phyloP scores from a whole-genome alignment of 2,113 vertebrate genomes.

The Gracilinanus agilis region DNA sequence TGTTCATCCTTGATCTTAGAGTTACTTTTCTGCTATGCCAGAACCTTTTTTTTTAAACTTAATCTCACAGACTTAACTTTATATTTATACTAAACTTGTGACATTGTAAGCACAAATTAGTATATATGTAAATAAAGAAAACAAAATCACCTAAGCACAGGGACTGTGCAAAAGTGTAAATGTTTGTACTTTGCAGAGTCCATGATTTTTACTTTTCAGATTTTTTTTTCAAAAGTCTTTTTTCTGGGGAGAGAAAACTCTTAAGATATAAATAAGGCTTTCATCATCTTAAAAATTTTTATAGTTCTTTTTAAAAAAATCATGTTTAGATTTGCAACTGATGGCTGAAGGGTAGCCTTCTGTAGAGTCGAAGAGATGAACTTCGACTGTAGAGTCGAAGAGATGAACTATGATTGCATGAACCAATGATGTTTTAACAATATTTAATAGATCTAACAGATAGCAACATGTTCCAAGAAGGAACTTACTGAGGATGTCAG shows the following conservation, averaged over 20 bases:
- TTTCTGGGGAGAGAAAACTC: conserved; percentile 74
- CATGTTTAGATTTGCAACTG: conserved; percentile 43
- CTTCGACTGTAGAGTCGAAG: too few species aligned
- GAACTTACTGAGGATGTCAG: neutral
- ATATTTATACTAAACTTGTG: conserved; percentile 78
- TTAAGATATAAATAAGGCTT: conserved; percentile 74
- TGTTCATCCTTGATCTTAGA: conserved; percentile 36
- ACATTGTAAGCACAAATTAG: conserved; percentile 78
- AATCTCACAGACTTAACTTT: conserved; percentile 78
- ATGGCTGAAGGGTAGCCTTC: neutral
- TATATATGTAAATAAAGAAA: conserved; percentile 82
- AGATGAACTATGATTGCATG: neutral
- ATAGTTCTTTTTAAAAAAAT: conserved; percentile 75
- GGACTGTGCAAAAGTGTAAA: conserved; percentile 79
- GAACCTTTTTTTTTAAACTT: conserved; percentile 65
- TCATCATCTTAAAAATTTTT: conserved; percentile 76
- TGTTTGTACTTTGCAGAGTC: conserved; percentile 82
- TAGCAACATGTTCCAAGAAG: too few species aligned
- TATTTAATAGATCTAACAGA: too few species aligned
- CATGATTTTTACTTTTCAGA: conserved; percentile 82
- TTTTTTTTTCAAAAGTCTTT: conserved; percentile 68
- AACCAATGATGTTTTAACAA: neutral
- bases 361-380: neutral
- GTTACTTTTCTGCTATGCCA: conserved; percentile 65
- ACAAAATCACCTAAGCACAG: conserved; percentile 73